phyloP scores from a whole-genome alignment of 2,797 vertebrate species.

The Brachyalestes nurse region DNA sequence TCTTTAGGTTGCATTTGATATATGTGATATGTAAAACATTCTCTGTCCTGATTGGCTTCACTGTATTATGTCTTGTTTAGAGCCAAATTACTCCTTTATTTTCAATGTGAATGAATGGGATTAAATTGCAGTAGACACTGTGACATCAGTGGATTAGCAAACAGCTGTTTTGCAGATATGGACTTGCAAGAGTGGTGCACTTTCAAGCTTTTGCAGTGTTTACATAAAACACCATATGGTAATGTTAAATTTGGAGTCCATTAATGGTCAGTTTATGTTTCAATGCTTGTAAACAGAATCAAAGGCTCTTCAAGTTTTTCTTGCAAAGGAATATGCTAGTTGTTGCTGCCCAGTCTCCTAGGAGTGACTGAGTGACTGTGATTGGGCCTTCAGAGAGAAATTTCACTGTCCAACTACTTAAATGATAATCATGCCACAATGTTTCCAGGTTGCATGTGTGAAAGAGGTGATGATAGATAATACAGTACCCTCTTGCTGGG shows the following conservation, averaged over 20 bases:
- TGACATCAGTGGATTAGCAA: no score
- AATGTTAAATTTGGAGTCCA: background rate
- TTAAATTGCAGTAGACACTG: no score
- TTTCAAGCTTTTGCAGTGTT: background rate
- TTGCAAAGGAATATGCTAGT: background rate
- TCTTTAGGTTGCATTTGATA: no score
- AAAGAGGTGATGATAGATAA: background rate
- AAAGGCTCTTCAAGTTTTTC: background rate
- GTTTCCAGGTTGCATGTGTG: background rate
- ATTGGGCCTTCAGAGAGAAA: constrained; percentile 11
- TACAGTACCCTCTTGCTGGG: background rate
- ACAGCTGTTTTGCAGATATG: background rate
- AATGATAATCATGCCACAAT: background rate
- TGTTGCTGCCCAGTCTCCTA: background rate
- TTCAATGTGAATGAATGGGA: no score
- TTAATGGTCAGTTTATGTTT: background rate
- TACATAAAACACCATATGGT: background rate
- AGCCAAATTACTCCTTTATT: no score
- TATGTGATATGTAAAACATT: no score
- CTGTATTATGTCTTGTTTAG: no score
- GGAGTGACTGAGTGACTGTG: background rate
- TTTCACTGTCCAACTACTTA: constrained; percentile 6
- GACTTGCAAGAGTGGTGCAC: background rate
- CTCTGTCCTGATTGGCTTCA: no score
- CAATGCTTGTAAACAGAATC: background rate